Evolutionary conservation across 2,888 invertebrate species (phyloP).

Genomic region (Nezara viridula): DNA sequence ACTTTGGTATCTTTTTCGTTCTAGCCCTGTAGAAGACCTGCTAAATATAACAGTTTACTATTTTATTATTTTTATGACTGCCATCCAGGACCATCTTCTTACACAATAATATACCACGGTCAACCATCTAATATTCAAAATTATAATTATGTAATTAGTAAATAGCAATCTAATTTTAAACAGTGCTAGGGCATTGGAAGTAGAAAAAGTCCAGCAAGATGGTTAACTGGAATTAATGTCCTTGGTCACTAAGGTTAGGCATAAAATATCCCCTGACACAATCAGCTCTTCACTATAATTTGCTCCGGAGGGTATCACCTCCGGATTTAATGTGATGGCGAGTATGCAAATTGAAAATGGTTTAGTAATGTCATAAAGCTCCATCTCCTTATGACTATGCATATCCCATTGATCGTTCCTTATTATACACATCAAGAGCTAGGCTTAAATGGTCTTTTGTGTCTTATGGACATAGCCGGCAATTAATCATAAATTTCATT

Average conservation of each 20-base stretch:
- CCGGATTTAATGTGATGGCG: slow-evolving; percentile 37
- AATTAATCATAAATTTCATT: slow-evolving; percentile 45
- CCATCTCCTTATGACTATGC: slow-evolving; percentile 42
- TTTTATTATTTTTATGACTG: no score
- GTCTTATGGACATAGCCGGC: slow-evolving; percentile 13
- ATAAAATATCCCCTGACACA: not conserved
- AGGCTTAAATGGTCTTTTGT: slow-evolving; percentile 34
- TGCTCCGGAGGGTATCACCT: slow-evolving; percentile 40
- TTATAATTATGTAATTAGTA: no score
- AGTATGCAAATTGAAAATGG: slow-evolving; percentile 46
- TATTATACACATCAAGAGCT: slow-evolving; percentile 32
- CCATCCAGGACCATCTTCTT: no score
- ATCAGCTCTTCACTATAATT: slow-evolving; percentile 33
- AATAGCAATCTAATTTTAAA: no score
- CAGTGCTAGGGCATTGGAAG: not conserved
- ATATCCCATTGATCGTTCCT: slow-evolving; percentile 5
- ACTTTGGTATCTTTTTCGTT: no score
- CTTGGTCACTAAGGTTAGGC: not conserved
- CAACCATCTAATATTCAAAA: no score
- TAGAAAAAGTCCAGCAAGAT: not conserved
- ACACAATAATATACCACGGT: no score
- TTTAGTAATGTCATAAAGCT: slow-evolving; percentile 26
- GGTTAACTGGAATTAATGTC: not conserved
- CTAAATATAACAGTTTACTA: no score
- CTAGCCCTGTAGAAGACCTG: no score